Evolutionary conservation across 2,797 vertebrate genomes (phyloP), one percentile per base, ranked within the genome.

Genomic region (Pogoniulus pusillus): DNA sequence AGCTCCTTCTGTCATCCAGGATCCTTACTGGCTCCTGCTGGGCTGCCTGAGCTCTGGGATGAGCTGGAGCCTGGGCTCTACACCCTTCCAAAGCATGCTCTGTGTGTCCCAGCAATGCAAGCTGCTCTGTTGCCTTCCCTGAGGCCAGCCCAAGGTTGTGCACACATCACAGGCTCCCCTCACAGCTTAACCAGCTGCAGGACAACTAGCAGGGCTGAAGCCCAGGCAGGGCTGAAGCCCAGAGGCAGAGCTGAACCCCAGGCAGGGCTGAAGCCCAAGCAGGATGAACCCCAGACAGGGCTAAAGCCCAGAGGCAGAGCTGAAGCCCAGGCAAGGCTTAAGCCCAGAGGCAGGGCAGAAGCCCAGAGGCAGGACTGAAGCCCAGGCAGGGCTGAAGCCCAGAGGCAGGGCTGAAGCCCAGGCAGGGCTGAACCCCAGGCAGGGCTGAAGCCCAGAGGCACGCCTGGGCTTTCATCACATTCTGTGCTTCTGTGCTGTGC

Each of bases 1-100:
- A 92, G 45, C 70, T 91, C 37, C 54, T 85, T 92, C 79, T 95
- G 77, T 94, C 80, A 85, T 84, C 79, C 47, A 58, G 34, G 58
- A 20, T 39, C 65, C 82, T 63, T 85, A 59, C 70, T 1, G 20
- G 72, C 69, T 74, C 64, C 58, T 0, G 1, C 37, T 65, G 90
- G 76, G 29, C 85, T 88, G 85, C 55, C 30, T 2, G 2, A 37
- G 71, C 18, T n/a, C 69, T 53, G 34, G 65, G 68, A 57, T 69
- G 71, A 92, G 76, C 63, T 3, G 1, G 12, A 79, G 53, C 41
- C 73, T 1, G 1, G 72, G 58, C 62, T 81, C n/a, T 30, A 4
- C 4, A 1, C 27, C 18, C 18, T 41, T 71, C 60, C 82, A 73
- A 35, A 71, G 45, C 45, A 34, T 1, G 2, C 34, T 53, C 0